Conservation (phyloP, 1,140 invertebrate genomes). For the Magallana gigas region DNA sequence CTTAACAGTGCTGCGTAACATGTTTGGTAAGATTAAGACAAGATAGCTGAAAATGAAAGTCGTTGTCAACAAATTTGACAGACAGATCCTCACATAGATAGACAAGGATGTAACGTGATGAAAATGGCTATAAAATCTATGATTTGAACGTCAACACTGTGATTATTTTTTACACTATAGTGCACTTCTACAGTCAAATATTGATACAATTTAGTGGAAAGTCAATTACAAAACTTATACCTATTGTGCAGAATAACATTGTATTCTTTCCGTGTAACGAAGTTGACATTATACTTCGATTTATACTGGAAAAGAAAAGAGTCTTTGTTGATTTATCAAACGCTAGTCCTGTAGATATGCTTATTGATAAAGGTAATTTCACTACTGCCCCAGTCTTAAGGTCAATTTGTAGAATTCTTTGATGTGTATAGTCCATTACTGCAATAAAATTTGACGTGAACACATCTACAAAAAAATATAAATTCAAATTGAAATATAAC, state of each 20-base stretch:
- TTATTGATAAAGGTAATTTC: neutral
- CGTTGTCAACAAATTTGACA: no score
- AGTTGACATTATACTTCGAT: neutral
- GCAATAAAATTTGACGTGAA: neutral
- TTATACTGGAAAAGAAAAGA: neutral
- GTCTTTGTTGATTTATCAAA: neutral
- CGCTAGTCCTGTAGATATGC: neutral
- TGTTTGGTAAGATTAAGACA: no score
- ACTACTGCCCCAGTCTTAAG: neutral
- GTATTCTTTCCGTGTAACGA: neutral
- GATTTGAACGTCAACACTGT: no score
- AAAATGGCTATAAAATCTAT: no score
- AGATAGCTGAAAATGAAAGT: no score
- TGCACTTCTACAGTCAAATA: no score
- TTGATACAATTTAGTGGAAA: no score
- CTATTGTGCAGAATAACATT: neutral
- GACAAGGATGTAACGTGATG: no score
- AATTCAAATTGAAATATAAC: no score
- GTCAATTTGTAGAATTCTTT: neutral
- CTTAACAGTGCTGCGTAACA: no score
- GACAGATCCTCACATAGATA: no score
- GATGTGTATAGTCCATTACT: neutral
- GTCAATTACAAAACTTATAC: neutral
- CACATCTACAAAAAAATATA: neutral
- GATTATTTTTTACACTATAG: no score